phyloP scores from a whole-genome alignment of 2,113 vertebrate species.

The Phylloscopus whistleri region DNA sequence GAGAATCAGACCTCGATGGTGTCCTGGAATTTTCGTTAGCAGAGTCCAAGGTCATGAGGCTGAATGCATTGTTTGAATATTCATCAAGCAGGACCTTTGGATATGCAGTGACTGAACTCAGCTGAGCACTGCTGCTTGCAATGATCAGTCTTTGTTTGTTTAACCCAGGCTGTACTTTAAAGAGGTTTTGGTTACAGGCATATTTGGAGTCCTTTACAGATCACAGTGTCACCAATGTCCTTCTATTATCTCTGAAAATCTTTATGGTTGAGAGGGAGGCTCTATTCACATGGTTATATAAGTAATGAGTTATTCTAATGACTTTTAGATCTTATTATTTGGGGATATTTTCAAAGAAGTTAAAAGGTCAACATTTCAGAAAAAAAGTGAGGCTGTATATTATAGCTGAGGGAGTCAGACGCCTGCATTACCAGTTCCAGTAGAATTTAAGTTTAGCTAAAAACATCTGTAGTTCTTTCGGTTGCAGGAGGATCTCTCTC shows the following conservation, averaged over 20 bases:
- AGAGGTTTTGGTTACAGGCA: slow-evolving; percentile 26
- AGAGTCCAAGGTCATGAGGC: slow-evolving; percentile 33
- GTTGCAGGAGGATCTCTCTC: background rate
- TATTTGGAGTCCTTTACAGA: slow-evolving; percentile 12
- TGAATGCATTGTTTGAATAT: slow-evolving; percentile 63
- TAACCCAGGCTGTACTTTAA: slow-evolving; percentile 57
- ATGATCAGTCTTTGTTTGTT: slow-evolving; percentile 56
- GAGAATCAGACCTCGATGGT: background rate
- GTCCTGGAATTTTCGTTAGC: slow-evolving; percentile 51
- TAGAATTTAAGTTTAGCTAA: background rate
- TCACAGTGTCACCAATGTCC: background rate
- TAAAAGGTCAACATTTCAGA: background rate
- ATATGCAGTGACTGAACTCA: slow-evolving; percentile 32
- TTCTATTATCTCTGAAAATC: slow-evolving; percentile 10
- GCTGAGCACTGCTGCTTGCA: slow-evolving; percentile 50
- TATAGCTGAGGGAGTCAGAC: background rate
- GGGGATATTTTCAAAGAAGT: background rate
- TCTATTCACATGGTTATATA: background rate
- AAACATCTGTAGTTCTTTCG: background rate
- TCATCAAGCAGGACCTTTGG: slow-evolving; percentile 61
- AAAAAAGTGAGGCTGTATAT: background rate
- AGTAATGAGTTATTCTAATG: background rate
- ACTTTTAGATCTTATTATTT: background rate
- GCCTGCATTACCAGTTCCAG: background rate
- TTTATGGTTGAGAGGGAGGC: background rate